Evolutionary conservation across 2,113 vertebrate species (phyloP), one percentile per base, ranked within the genome.

Genomic region (Panurus biarmicus): DNA sequence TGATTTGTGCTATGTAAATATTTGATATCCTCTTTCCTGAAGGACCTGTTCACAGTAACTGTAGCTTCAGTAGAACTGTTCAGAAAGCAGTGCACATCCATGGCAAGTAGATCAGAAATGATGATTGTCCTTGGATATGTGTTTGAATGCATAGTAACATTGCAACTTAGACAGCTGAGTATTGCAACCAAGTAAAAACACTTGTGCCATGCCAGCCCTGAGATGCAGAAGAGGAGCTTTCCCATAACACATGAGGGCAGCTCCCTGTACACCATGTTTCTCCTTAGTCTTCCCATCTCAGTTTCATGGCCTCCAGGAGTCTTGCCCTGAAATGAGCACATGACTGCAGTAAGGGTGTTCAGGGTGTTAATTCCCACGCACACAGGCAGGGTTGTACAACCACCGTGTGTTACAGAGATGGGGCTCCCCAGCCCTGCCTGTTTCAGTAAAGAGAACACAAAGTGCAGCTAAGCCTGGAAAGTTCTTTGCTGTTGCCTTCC

Each of bases 291-390:
- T 60, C 13, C 61, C 64, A 62, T 71, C 60, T 81, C 17, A 36
- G 87, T 96, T 95, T 95, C 71, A 26, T 51, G 66, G 76, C 89
- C 79, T 96, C 31, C 83, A 74, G 85, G 82, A 94, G 51, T 86
- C 66, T 90, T 94, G 56, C 51, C 28, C 50, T 73, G 84, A 89
- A 89, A 70, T 44, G 79, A 84, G 66, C 36, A 31, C 22, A 7
- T 62, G 89, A 60, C 51, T 80, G 58, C 71, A 40, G 2, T 56
- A 26, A 66, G 11, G 50, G 47, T 65, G 77, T 79, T 89, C n/a
- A 70, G 89, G 64, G 38, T 70, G 56, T 83, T 70, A 70, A 82
- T 93, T 94, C 64, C 81, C 71, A 83, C 3, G 3, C 11, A 1
- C 38, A 14, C 64, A 47, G 44, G 42, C 77, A 62, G 79, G 56